These are phyloP conservation scores for Dryas iulia DNA, from an alignment of 1,140 invertebrate species.

Conservation along the genomic window DNA sequence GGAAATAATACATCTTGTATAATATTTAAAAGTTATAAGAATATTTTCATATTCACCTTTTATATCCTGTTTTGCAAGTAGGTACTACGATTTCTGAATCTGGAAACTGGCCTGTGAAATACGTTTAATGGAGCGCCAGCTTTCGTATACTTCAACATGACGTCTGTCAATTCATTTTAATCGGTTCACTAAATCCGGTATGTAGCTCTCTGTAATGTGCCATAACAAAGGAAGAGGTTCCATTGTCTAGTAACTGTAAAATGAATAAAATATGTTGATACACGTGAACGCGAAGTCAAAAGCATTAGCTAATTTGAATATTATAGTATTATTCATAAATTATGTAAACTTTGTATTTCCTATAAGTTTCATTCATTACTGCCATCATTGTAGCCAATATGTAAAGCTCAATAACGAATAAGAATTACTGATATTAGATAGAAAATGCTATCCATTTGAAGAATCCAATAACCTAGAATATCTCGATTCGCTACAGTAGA, in stretches of 20 bases:
- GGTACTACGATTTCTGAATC: background rate
- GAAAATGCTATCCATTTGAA: slow-evolving; percentile 4
- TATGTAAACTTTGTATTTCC: too few relatives aligned
- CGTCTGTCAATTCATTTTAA: background rate
- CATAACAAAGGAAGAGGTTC: background rate
- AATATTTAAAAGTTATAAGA: too few relatives aligned
- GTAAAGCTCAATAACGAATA: background rate
- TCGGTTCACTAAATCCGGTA: background rate
- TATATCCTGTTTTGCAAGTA: background rate
- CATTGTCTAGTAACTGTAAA: background rate
- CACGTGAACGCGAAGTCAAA: background rate
- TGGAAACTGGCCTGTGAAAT: background rate
- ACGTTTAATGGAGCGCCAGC: background rate
- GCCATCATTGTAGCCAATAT: too few relatives aligned
- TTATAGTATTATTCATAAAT: background rate
- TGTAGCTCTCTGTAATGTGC: background rate
- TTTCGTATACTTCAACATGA: background rate
- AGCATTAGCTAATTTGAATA: background rate
- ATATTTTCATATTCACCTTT: too few relatives aligned
- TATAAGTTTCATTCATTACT: too few relatives aligned
- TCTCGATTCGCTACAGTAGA: slow-evolving; percentile 22
- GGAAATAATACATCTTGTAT: too few relatives aligned
- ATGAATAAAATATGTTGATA: background rate
- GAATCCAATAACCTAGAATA: slow-evolving; percentile 28
- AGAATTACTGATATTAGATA: slow-evolving; percentile 7